Conservation (phyloP, 2,113 vertebrate species). For the Micromys minutus region DNA sequence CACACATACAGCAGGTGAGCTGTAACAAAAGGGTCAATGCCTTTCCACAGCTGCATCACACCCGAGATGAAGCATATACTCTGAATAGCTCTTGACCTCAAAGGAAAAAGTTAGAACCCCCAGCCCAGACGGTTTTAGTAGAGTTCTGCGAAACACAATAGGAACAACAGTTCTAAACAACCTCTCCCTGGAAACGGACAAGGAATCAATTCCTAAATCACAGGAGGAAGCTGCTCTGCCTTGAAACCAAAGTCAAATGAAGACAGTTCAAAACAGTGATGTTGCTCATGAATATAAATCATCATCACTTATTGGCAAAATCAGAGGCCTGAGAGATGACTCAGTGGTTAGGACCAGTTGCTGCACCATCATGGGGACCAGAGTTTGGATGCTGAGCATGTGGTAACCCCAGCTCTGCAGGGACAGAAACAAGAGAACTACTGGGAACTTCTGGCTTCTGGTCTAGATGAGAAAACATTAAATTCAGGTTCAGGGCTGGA, state of each 20-base stretch:
- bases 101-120: not conserved
- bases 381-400: not conserved
- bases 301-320: not conserved
- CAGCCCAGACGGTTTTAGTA: not conserved
- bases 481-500: not conserved
- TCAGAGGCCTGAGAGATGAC: not conserved
- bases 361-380: not conserved
- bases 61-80: not conserved
- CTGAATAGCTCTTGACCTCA: not conserved
- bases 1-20: not conserved
- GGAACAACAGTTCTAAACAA: not conserved
- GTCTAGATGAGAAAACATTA: not conserved
- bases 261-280: not conserved
- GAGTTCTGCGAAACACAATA: not conserved
- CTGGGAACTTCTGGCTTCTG: not conserved
- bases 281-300: not conserved
- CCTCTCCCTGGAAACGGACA: not conserved
- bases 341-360: not conserved
- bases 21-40: not conserved
- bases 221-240: not conserved
- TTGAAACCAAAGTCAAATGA: not conserved
- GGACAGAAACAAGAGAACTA: too few species aligned
- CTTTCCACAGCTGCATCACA: not conserved
- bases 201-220: not conserved
- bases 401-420: too few species aligned